phyloP scores from a whole-genome alignment of 2,888 invertebrate genomes.

The Tryphoninae sp. region DNA sequence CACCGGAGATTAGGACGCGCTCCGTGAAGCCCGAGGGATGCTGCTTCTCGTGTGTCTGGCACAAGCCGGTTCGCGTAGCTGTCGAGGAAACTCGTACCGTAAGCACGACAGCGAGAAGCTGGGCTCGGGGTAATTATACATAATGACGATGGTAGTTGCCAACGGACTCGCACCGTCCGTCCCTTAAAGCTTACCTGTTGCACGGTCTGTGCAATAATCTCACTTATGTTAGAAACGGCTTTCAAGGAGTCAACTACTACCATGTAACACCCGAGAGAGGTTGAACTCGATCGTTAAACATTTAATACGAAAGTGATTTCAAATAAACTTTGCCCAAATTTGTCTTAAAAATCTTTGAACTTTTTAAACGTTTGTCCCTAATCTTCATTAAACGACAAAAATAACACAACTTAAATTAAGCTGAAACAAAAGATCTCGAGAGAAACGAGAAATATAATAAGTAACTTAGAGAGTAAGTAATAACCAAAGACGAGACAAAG shows the following conservation, averaged over 20 bases:
- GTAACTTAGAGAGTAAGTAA: background rate
- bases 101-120: slow-evolving; percentile 46
- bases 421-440: too few species aligned
- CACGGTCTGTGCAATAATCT: slow-evolving; percentile 58
- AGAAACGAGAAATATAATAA: too few species aligned
- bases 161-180: slow-evolving; percentile 68
- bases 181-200: slow-evolving; percentile 76
- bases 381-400: too few species aligned
- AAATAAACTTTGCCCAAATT: too few species aligned
- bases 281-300: background rate
- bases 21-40: slow-evolving; percentile 17
- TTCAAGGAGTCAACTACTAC: slow-evolving; percentile 9
- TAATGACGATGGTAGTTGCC: slow-evolving; percentile 68
- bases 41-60: slow-evolving; percentile 45
- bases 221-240: slow-evolving; percentile 4
- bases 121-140: slow-evolving; percentile 71
- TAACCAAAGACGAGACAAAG: background rate
- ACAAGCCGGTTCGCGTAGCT: slow-evolving; percentile 32
- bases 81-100: slow-evolving; percentile 62
- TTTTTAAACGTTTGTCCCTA: too few species aligned
- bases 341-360: too few species aligned
- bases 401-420: too few species aligned
- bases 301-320: too few species aligned
- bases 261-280: background rate
- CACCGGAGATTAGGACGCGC: slow-evolving; percentile 30